Base-by-base conservation (phyloP, 2,888 invertebrate genomes). In the Acanthopleura granulata region DNA sequence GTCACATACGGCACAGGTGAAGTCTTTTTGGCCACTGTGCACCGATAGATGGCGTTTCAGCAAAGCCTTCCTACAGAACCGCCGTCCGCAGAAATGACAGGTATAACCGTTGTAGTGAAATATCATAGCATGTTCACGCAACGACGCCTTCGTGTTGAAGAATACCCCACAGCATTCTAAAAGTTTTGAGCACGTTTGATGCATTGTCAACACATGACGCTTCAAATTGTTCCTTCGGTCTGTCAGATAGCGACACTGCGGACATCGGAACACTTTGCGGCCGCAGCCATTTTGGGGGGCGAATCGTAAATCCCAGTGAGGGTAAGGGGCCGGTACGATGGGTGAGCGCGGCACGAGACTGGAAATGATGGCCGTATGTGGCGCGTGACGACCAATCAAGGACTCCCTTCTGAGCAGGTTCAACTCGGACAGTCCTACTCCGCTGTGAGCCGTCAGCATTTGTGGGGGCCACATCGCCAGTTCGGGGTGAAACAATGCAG, bases 21-120 rank as follows among this genome's bases (percentile, higher is more conserved):
- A 91, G 74, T 91, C 91, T 81, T 91, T 91, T 78, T 88, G 88
- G 0, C 91, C 91, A 66, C 90, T 91, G 84, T 91, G 91, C 18
- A 91, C 91, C 12, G 90, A 89, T 74, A 90, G 84, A 79, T 91
- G 91, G 22, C 91, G 87, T 79, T 90, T 90, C 27, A 91, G 86
- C 50, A 91, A 86, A 3, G 91, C 91, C 78, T 91, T 91, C 51
- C 91, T 86, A 78, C 90, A 91, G 83, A 91, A 91, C 49, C 89
- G 82, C 57, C 91, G 85, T 11, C 88, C 88, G 80, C 91, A 91
- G 76, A 88, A 87, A 49, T 86, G 83, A 81, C 91, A 91, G 50
- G 86, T 87, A 84, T 91, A 91, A 30, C 91, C 91, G 72, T 90
- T 87, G 76, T 88, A 86, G 81, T 91, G 91, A 77, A 88, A 89